A percentile compares a stretch with the other conserved stretches of the same genome.
Evolutionary conservation across 2,797 vertebrate genomes (phyloP).

Genomic region (Crenuchus spilurus): DNA sequence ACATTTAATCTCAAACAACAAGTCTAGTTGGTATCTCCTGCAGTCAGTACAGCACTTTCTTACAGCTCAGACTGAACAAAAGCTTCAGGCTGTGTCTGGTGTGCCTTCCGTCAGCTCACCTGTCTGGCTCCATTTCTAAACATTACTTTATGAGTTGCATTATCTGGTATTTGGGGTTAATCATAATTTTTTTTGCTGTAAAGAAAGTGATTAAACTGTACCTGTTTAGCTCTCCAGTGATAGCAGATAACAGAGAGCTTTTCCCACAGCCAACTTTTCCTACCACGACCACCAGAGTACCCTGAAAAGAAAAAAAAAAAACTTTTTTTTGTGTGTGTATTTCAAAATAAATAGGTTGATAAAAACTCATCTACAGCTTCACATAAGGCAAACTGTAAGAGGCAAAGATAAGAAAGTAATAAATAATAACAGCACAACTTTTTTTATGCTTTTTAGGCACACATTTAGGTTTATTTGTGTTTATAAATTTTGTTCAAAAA

Average conservation of each 20-base stretch:
- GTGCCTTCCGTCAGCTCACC: background rate
- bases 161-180: background rate
- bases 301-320: constrained; percentile 74
- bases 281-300: constrained; percentile 86
- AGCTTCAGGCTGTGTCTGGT: background rate
- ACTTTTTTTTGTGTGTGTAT: background rate
- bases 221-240: constrained; percentile 92
- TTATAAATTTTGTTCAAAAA: too few species aligned
- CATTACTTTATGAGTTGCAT: background rate
- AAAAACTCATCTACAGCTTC: too few species aligned
- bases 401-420: too few species aligned
- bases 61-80: too few species aligned
- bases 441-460: too few species aligned
- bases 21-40: too few species aligned
- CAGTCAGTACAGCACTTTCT: too few species aligned
- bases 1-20: too few species aligned
- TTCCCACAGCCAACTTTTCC: constrained; percentile 97
- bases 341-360: background rate
- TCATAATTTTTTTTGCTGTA: background rate
- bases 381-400: too few species aligned
- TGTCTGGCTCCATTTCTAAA: background rate
- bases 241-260: constrained; percentile 89
- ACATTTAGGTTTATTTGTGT: too few species aligned
- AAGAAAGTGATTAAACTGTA: constrained; percentile 58
- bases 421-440: too few species aligned